Conservation (phyloP, 2,888 invertebrate species). For the Limnephilus marmoratus region DNA sequence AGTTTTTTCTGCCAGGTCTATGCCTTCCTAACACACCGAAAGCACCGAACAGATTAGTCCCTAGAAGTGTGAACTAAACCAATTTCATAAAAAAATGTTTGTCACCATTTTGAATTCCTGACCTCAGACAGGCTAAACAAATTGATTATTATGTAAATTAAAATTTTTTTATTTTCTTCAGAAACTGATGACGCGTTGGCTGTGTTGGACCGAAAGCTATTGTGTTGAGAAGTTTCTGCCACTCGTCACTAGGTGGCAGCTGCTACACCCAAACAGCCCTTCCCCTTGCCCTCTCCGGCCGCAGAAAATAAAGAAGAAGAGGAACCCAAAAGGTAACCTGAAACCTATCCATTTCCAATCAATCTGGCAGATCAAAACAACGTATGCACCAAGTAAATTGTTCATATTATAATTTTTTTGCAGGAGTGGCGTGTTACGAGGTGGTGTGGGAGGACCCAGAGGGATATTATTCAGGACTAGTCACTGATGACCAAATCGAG, state of each 20-base stretch:
- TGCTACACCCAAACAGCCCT: conserved; percentile 72
- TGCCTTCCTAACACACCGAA: not conserved
- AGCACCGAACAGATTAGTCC: too few species aligned
- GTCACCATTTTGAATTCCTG: too few species aligned
- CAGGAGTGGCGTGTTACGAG: conserved; percentile 84
- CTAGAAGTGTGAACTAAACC: too few species aligned
- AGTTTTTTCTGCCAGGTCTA: too few species aligned
- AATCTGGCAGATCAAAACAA: not conserved
- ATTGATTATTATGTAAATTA: not conserved
- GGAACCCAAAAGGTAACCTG: conserved; percentile 73
- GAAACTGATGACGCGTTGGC: conserved; percentile 81
- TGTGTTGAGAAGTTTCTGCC: conserved; percentile 88
- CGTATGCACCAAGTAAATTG: not conserved
- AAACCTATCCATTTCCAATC: not conserved
- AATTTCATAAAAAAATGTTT: too few species aligned
- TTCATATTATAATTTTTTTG: not conserved
- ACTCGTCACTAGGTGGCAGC: conserved; percentile 86
- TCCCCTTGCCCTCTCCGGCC: conserved; percentile 51
- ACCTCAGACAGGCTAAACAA: too few species aligned
- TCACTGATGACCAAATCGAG: conserved; percentile 74
- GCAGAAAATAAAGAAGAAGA: conserved; percentile 76
- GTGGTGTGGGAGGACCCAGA: conserved; percentile 83
- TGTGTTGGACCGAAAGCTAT: conserved; percentile 87
- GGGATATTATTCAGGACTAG: conserved; percentile 74
- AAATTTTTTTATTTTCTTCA: conserved; percentile 68